A percentile compares a stretch with the other conserved stretches of the same genome.
phyloP scores from a whole-genome alignment of 1,140 invertebrate species.

The Teleopsis dalmanni region DNA sequence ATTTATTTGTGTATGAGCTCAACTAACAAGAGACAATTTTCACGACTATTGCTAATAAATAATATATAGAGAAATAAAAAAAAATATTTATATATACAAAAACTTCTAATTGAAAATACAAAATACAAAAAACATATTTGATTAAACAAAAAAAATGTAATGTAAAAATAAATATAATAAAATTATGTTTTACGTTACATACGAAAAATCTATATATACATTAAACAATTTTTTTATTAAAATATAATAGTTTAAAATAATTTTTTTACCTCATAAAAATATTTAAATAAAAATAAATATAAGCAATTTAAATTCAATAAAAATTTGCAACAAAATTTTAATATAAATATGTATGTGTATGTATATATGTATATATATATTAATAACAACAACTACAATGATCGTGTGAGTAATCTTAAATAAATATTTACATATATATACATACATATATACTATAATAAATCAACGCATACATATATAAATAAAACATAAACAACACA shows the following conservation, averaged over 20 bases:
- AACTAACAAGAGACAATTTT: no score
- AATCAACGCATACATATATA: not conserved
- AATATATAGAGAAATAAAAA: not conserved
- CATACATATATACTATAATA: not conserved
- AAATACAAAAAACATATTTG: slow-evolving; percentile 4
- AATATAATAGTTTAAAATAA: no score
- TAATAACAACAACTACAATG: not conserved
- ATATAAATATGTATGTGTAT: no score
- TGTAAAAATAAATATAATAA: no score
- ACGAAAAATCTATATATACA: no score
- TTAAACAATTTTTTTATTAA: slow-evolving; percentile 1
- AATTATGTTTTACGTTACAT: no score
- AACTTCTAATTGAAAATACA: not conserved
- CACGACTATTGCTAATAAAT: no score
- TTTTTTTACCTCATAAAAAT: slow-evolving; percentile 7
- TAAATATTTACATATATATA: slow-evolving; percentile 1
- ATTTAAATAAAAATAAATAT: not conserved
- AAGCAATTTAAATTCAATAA: no score
- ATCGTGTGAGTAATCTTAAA: not conserved
- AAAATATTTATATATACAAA: not conserved
- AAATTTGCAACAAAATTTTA: no score
- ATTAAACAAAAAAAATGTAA: no score
- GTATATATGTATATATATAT: no score
- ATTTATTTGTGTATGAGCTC: no score
- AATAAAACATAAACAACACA: not conserved